Evolutionary conservation across 2,113 vertebrate species (phyloP), one percentile per base, ranked within the genome.

Genomic region (Dipodomys stephensi): DNA sequence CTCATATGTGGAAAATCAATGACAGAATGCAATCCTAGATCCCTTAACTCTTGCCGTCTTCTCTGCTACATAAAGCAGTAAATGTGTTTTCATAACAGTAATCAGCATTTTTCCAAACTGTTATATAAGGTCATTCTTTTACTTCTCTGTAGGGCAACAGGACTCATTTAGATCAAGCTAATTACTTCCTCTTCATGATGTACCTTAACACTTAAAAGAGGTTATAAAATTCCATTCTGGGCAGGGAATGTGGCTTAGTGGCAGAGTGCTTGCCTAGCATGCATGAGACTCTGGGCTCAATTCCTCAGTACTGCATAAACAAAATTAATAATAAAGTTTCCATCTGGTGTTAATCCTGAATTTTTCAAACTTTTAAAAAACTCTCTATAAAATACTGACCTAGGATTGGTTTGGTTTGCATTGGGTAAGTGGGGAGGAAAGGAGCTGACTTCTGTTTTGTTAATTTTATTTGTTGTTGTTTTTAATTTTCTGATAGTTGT

Each of bases 361-460:
- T 90, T 95, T 92, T 92, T 60, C 27, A 86, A 23, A 68, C n/a
- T 71, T 84, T 46, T 22, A 32, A 39, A 5, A 92, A 62, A 82
- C 18, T 12, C 46, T 85, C 74, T 74, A 28, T 39, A 96, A 84
- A 93, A 87, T 87, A 27, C 78, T 93, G 4, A 80, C 35, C 73
- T 80, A 39, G 46, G 49, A 28, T 64, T 73, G 32, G 22, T 79
- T 39, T 53, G 23, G 25, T 39, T 71, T 87, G 46, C 49, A 78
- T 16, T 67, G n/a, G 13, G 16, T 46, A 3, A 35, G 44, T 76
- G 25, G 19, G 62, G 44, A 62, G 6, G 20, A 49, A 44, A 62
- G 32, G 12, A 65, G 16, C 89, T 82, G n/a, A 28, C 46, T 64
- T 67, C 39, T 62, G 6, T 57, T 22, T 62, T 49, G 49, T 22